phyloP scores from a whole-genome alignment of 1,140 invertebrate species.

The Calephelis nemesis region DNA sequence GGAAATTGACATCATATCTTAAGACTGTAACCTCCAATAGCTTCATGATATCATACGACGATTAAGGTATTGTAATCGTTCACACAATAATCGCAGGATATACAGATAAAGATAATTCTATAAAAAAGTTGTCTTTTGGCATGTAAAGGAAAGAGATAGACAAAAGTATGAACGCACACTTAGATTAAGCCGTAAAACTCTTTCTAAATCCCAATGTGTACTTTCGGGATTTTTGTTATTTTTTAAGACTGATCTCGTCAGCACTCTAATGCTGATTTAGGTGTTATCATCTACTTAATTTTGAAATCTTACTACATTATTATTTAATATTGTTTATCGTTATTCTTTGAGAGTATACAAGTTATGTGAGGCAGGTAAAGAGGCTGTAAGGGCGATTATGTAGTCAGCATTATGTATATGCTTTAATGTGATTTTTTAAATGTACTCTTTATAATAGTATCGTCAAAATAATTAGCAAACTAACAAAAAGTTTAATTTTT shows the following conservation, averaged over 20 bases:
- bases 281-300: constrained; percentile 53
- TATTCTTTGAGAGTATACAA: constrained; percentile 63
- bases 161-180: no score
- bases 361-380: constrained; percentile 42
- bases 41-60: no score
- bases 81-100: no score
- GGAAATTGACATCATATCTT: no score
- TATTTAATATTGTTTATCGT: constrained; percentile 69
- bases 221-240: constrained; percentile 22
- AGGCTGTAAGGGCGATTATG: constrained; percentile 75
- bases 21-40: no score
- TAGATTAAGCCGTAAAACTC: no score
- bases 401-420: constrained; percentile 80
- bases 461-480: constrained; percentile 77
- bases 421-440: constrained; percentile 81
- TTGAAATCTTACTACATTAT: constrained; percentile 49
- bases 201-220: no score
- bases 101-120: no score
- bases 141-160: no score
- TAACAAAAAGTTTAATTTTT: constrained; percentile 77
- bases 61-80: no score
- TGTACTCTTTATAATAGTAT: constrained; percentile 78
- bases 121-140: no score
- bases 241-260: constrained; percentile 35
- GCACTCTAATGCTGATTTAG: constrained; percentile 34